Evolutionary conservation across 2,888 invertebrate species (phyloP).

Genomic region (Melipona bicolor): DNA sequence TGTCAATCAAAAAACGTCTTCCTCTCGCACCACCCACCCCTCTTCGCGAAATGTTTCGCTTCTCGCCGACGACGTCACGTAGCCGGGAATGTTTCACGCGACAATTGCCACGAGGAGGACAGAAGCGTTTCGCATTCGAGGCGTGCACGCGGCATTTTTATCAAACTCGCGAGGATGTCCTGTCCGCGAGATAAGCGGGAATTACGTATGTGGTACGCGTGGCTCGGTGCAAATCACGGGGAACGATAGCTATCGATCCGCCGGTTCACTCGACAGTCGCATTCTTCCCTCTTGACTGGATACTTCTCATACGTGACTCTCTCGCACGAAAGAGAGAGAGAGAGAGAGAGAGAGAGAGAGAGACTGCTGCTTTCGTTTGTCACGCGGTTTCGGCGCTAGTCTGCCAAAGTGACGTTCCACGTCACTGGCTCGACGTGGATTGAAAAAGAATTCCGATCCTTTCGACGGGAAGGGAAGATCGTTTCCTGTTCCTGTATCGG

Average conservation of each 20-base stretch:
- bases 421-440: not conserved
- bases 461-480: not conserved
- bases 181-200: slow-evolving; percentile 21
- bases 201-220: slow-evolving; percentile 51
- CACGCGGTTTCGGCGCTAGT: not conserved
- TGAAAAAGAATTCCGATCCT: not conserved
- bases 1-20: not conserved
- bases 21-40: not conserved
- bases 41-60: not conserved
- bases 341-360: not conserved
- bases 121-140: slow-evolving; percentile 29
- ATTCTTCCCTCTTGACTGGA: not conserved
- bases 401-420: not conserved
- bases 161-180: slow-evolving; percentile 31
- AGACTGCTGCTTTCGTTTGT: slow-evolving; percentile 18
- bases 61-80: not conserved
- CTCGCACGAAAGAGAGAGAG: slow-evolving; percentile 14
- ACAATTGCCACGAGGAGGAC: not conserved
- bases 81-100: not conserved
- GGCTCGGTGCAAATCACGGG: slow-evolving; percentile 50
- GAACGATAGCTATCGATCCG: slow-evolving; percentile 60
- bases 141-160: slow-evolving; percentile 42
- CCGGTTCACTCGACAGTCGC: slow-evolving; percentile 27
- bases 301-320: slow-evolving; percentile 32
- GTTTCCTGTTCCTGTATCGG: not conserved